Base-by-base conservation (phyloP, 2,113 vertebrate species). In the Melanostigma gelatinosum region DNA sequence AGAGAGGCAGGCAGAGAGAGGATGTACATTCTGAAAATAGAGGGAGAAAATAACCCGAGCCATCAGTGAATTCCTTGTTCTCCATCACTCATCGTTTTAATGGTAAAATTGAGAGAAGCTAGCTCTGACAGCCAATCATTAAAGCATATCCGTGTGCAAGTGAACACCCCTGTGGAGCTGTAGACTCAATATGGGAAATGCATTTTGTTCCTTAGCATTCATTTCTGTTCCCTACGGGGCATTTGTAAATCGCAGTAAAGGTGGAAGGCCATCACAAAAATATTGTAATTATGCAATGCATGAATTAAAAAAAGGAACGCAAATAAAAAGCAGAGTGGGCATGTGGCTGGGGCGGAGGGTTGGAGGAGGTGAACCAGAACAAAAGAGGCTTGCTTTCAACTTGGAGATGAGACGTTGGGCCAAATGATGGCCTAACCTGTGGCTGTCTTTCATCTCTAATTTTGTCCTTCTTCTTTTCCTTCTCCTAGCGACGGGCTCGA, bases 331-430 rank as follows among this genome's bases (percentile, higher is more conserved):
- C 55, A 5, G 50, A 29, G 80, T 74, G 67, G 76, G 68, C 1
- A 15, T 67, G 34, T 24, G 73, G 29, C 29, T 24, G n/a, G 7
- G 67, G 52, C 29, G 22, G 48, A 44, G 48, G 52, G 62, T 34
- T 67, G 36, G 57, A 7, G 8, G 60, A 18, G 38, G 22, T 65
- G 72, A 50, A 77, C 62, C 61, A 61, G 63, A 85, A 84, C 87
- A 79, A 85, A 85, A 75, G 69, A 69, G 20, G 7, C 10, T 24
- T 8, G 50, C 83, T 87, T 88, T 90, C 82, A 85, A 83, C 69
- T 79, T 61, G 32, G 64, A 83, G 72, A 90, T 86, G 87, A 89
- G 79, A 87, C n/a, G 72, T 67, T 44, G 18, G 32, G 46, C 57
- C 67, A 73, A 77, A 87, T 82, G 48, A 81, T 67, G 57, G 55